These are phyloP conservation scores for Synergus itoensis DNA, from an alignment of 2,888 invertebrate species.

Conservation along the genomic window DNA sequence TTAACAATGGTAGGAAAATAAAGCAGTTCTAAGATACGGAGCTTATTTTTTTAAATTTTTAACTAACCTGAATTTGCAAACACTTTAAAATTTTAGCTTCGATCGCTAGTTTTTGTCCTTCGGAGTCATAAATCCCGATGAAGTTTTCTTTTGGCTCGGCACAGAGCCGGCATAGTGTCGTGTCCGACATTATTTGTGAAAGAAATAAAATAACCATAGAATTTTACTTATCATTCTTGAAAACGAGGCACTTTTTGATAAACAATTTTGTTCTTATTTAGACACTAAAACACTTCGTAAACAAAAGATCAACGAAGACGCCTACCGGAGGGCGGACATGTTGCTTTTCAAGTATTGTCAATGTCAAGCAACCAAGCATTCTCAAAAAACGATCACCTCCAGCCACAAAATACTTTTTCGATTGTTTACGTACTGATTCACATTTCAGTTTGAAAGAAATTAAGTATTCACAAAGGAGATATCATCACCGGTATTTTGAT, in stretches of 20 bases:
- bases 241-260: not conserved
- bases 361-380: no score
- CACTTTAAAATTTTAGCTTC: constrained; percentile 77
- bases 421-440: constrained; percentile 40
- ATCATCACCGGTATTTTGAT: constrained; percentile 18
- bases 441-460: not conserved
- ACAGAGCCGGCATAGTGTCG: constrained; percentile 77
- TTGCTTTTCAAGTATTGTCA: constrained; percentile 52
- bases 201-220: constrained; percentile 8
- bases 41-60: not conserved
- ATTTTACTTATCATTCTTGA: not conserved
- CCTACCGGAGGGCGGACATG: constrained; percentile 69
- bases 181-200: constrained; percentile 65
- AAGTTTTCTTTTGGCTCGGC: constrained; percentile 76
- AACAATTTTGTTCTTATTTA: constrained; percentile 5
- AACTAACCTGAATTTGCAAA: constrained; percentile 76
- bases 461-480: not conserved
- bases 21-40: not conserved
- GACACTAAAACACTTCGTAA: constrained; percentile 58
- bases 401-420: not conserved
- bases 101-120: constrained; percentile 75
- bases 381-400: constrained; percentile 41
- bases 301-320: constrained; percentile 67
- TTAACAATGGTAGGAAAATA: not conserved
- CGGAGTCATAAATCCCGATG: constrained; percentile 77